phyloP scores from a whole-genome alignment of 1,140 invertebrate species.

The Drosophila tristis region DNA sequence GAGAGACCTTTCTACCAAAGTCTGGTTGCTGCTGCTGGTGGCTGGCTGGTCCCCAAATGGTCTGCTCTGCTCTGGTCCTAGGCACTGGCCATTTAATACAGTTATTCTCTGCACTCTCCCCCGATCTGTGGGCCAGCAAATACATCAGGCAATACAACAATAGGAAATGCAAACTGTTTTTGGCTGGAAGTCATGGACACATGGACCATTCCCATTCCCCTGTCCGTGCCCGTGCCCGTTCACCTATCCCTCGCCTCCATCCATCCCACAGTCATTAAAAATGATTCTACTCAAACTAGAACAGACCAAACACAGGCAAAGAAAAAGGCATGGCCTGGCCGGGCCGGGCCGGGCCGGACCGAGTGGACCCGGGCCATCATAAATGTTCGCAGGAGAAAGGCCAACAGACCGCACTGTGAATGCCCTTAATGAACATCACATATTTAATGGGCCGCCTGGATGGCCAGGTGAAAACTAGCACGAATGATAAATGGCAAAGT shows the following conservation, averaged over 20 bases:
- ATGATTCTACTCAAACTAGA: constrained; percentile 77
- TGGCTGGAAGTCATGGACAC: constrained; percentile 67
- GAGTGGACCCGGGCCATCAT: constrained; percentile 41
- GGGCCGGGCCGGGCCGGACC: constrained; percentile 18
- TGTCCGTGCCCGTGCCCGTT: constrained; percentile 21
- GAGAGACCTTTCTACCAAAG: constrained; percentile 23
- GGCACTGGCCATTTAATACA: constrained; percentile 77
- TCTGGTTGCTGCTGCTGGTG: no score
- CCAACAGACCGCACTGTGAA: constrained; percentile 23
- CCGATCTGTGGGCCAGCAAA: constrained; percentile 23
- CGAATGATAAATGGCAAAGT: neutral
- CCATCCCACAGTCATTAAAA: constrained; percentile 66
- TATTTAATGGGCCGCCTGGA: neutral
- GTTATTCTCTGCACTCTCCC: constrained; percentile 59
- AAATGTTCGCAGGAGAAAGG: constrained; percentile 52
- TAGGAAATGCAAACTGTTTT: constrained; percentile 66
- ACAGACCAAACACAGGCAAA: constrained; percentile 50
- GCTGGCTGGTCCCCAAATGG: constrained; percentile 5
- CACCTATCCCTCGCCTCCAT: constrained; percentile 45
- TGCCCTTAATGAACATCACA: constrained; percentile 35
- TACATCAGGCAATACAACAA: constrained; percentile 44
- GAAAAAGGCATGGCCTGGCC: constrained; percentile 22
- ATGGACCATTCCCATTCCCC: constrained; percentile 16
- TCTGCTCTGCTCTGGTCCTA: constrained; percentile 42
- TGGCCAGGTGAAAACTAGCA: neutral